Conservation (phyloP, 2,888 invertebrate genomes). For the Ophion obscuratus region DNA sequence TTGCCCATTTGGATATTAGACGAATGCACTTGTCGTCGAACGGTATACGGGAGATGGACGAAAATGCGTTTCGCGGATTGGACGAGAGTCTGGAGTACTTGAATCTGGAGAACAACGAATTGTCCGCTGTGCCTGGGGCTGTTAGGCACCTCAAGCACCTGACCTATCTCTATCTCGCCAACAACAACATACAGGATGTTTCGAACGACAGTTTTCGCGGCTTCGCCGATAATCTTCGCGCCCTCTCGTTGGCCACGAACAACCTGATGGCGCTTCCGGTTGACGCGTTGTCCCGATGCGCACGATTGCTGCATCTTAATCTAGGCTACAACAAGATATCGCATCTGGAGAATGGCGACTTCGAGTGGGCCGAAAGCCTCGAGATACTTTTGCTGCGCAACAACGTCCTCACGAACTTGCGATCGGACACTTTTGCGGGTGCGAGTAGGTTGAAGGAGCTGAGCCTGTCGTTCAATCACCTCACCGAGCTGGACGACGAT, state of each 20-base stretch:
- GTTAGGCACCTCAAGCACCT: conserved; percentile 88
- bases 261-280: conserved; percentile 90
- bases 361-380: conserved; percentile 92
- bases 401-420: conserved; percentile 90
- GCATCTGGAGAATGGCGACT: conserved; percentile 91
- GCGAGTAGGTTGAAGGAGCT: conserved; percentile 93
- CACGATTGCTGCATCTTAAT: conserved; percentile 93
- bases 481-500: conserved; percentile 92
- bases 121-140: conserved; percentile 89
- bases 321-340: conserved; percentile 94
- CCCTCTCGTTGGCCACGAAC: conserved; percentile 93
- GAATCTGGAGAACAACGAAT: conserved; percentile 92
- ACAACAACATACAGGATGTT: conserved; percentile 89
- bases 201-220: conserved; percentile 87
- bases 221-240: conserved; percentile 88
- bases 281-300: conserved; percentile 89
- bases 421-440: conserved; percentile 83
- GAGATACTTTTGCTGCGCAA: conserved; percentile 93
- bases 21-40: conserved; percentile 93
- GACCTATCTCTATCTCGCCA: conserved; percentile 93
- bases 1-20: conserved; percentile 89
- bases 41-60: conserved; percentile 88
- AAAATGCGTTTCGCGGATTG: conserved; percentile 90
- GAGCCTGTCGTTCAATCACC: conserved; percentile 95
- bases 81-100: conserved; percentile 91